Base-by-base conservation (phyloP, 1,140 invertebrate species). In the Bombyx mandarina region DNA sequence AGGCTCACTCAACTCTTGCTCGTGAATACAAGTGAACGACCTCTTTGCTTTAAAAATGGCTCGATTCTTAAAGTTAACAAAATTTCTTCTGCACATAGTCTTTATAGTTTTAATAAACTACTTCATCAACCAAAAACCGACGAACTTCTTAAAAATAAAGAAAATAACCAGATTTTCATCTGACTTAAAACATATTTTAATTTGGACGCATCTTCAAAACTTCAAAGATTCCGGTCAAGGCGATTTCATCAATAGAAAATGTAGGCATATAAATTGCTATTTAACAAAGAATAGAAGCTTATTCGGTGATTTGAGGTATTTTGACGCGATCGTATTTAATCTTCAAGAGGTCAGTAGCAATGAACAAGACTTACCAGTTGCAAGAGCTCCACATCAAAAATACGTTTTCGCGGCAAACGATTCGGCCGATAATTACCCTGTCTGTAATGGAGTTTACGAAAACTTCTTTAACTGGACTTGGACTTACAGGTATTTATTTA, bases 381-480 rank as follows among this genome's bases (percentile, higher is more conserved):
- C 58, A 7, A 75, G 75, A 55, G 59, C 66, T n/a, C 1, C 26
- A 1, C 57, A 60, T 52, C 89, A 90, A 57, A 77, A 80, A 47
- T 90, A 89, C 69, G 74, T 90, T 3, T 89, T 88, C 57, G 73
- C 77, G 6, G 75, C 75, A 0, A 86, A 79, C 7, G 76, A 83
- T 60, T 86, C 83, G 2, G 63, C 79, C 6, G 75, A 75, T 56
- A 80, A 83, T 52, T 83, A 74, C 61, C 80, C 80, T 9, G 62
- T 81, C 6, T 86, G 82, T 53, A 61, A 75, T 62, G 12, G 62
- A 35, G 46, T 64, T 48, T 86, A 77, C 56, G 75, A 88, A 10
- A 50, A 68, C 46, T 86, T 78, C 57, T 90, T 93, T 62, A 93
- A 94, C 67, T 90, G 91, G 89, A 93, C 92, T 43, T 91, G 89